Evolutionary conservation across 2,797 vertebrate genomes (phyloP), one percentile per base, ranked within the genome.

Genomic region (Adelosebastes latens): DNA sequence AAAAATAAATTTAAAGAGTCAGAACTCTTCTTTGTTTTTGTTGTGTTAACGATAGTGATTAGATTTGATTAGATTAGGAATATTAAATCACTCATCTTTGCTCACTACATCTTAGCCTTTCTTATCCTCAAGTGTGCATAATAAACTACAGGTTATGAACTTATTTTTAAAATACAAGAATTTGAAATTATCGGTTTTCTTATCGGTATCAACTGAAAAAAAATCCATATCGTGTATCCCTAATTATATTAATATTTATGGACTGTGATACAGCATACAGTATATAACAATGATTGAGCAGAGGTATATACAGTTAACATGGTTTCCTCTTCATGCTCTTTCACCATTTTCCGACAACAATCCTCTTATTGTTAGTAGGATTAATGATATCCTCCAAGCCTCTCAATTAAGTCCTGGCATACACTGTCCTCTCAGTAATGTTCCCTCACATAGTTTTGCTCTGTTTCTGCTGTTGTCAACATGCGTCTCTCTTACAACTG

Each of bases 331-430:
- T 75, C 10, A 16, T 65, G 32, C 49, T 72, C 49, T 29, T 75
- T 68, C n/a, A 36, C 64, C 14, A 4, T 82, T 61, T 76, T 73
- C 83, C 29, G 31, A 4, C 56, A 68, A 74, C 85, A 87, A 77
- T 75, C 66, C 66, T 81, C 36, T 78, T 36, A 82, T 84, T 80
- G 68, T 80, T 66, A 25, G 69, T 5, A 32, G 70, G 81, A 80
- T 82, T 87, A 77, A 83, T 73, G 31, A 59, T 65, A 72, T 85
- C 75, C 66, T 76, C 34, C 75, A 72, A 87, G 71, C 72, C 24
- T 75, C 77, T 73, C 76, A 60, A 66, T 78, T 25, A 72, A 75
- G 29, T 58, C 27, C 69, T 20, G 32, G 16, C 65, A 22, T 32
- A 75, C 68, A 29, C 52, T 31, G 7, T 61, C 7, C 14, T 81